A percentile compares a stretch with the other conserved stretches of the same genome.
These are phyloP conservation scores for Drusus annulatus DNA, from an alignment of 1,140 invertebrate genomes.

Conservation along the genomic window DNA sequence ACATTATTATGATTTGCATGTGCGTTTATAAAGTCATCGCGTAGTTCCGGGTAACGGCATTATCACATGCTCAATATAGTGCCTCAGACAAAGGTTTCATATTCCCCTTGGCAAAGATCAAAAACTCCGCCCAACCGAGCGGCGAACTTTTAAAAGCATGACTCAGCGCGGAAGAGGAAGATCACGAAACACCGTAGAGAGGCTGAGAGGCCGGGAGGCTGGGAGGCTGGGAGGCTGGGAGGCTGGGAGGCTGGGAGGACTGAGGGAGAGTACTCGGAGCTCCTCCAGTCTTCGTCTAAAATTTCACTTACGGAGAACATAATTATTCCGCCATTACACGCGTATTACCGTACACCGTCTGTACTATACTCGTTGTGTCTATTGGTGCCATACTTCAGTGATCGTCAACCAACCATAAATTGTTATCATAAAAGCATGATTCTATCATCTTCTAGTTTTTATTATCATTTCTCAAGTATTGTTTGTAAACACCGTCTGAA, in stretches of 20 bases:
- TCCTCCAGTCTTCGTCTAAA: slow-evolving; percentile 57
- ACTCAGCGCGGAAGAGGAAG: neutral
- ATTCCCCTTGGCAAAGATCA: slow-evolving; percentile 34
- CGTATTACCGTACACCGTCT: slow-evolving; percentile 45
- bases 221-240: neutral
- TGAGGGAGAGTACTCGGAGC: neutral
- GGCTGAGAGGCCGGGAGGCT: neutral
- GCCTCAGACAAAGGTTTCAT: slow-evolving; percentile 12
- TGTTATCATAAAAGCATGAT: too few species aligned
- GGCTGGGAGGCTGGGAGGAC: too few species aligned
- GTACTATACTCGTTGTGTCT: neutral
- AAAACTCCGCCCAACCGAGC: slow-evolving; percentile 47
- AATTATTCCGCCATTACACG: slow-evolving; percentile 57
- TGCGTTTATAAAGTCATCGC: too few species aligned
- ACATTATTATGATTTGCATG: neutral
- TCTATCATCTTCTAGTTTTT: too few species aligned
- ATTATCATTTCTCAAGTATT: too few species aligned
- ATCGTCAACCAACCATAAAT: too few species aligned
- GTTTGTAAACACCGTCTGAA: too few species aligned
- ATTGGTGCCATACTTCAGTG: too few species aligned
- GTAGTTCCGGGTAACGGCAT: neutral
- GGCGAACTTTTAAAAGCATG: slow-evolving; percentile 36
- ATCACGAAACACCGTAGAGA: slow-evolving; percentile 45
- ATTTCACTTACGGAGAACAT: slow-evolving; percentile 59
- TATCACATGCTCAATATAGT: slow-evolving; percentile 6